Conservation (phyloP, 2,797 vertebrate species). For the Tokudaia muenninki region DNA sequence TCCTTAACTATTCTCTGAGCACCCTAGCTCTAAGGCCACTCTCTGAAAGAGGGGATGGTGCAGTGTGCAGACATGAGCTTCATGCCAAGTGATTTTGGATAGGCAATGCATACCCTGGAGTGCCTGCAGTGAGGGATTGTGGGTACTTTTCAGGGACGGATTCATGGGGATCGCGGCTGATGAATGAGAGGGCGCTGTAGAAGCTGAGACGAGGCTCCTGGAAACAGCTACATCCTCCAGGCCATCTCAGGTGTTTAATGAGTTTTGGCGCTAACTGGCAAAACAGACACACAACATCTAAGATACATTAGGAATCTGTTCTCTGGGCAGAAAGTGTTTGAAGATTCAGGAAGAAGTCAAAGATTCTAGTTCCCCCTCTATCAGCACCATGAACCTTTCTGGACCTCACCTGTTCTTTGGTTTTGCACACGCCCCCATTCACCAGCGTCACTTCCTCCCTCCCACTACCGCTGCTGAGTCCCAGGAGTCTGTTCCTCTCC, state of each 20-base stretch:
- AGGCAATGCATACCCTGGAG: fast-evolving
- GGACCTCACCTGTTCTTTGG: neutral
- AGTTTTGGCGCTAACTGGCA: neutral
- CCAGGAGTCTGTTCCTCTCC: neutral
- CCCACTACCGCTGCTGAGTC: neutral
- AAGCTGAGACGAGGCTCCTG: neutral
- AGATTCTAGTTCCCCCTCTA: neutral
- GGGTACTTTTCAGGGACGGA: neutral
- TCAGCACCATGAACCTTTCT: neutral
- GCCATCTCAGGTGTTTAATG: no score
- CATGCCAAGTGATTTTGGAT: neutral
- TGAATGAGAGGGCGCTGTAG: no score
- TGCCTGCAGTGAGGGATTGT: neutral
- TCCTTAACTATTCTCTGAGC: neutral
- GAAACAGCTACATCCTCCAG: neutral
- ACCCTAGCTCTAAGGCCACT: fast-evolving
- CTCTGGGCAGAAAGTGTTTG: neutral
- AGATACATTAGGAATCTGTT: neutral
- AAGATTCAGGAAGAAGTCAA: neutral
- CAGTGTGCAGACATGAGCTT: neutral
- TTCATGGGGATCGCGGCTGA: fast-evolving
- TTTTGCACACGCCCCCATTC: neutral
- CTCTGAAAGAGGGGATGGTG: neutral
- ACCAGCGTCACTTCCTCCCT: no score
- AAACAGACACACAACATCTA: neutral